These are phyloP conservation scores for Pygoscelis adeliae DNA, from an alignment of 2,113 vertebrate genomes.

Conservation along the genomic window DNA sequence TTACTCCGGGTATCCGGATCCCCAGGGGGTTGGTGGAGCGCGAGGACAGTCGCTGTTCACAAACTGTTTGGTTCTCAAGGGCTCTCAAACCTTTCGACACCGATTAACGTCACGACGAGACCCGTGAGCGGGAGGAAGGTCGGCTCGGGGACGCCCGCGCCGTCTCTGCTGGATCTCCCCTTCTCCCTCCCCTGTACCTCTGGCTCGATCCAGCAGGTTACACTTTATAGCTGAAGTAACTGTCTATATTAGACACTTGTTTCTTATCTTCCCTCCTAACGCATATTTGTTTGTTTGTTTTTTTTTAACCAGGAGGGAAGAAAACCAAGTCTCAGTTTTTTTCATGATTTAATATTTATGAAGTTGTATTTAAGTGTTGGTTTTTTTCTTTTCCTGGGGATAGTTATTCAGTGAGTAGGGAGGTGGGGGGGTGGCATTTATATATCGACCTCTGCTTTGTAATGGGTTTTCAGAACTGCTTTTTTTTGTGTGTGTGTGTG, in stretches of 20 bases:
- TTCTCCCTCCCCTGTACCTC: not conserved
- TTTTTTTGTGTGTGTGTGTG: not conserved
- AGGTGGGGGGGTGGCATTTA: not conserved
- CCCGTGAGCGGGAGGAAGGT: not conserved
- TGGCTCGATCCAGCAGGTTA: not conserved
- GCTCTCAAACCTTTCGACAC: not conserved
- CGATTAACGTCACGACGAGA: accelerated
- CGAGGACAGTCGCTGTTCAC: not conserved
- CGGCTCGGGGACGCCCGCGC: not conserved
- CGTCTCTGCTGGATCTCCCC: not conserved
- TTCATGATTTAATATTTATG: constrained; percentile 76
- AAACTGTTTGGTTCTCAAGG: not conserved
- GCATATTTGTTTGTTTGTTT: not conserved
- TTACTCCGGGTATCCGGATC: not conserved
- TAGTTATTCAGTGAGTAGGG: not conserved
- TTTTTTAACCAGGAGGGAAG: constrained; percentile 43
- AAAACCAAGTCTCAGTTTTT: constrained; percentile 23
- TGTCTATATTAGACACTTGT: constrained; percentile 76
- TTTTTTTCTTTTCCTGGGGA: constrained; percentile 22
- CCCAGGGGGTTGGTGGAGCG: not conserved
- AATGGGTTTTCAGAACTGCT: constrained; percentile 27
- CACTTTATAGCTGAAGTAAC: not conserved
- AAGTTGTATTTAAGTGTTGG: constrained; percentile 74
- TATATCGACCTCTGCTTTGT: constrained; percentile 66
- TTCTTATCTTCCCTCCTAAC: not conserved